phyloP scores from a whole-genome alignment of 1,140 invertebrate genomes.

The Hycleus cichorii region DNA sequence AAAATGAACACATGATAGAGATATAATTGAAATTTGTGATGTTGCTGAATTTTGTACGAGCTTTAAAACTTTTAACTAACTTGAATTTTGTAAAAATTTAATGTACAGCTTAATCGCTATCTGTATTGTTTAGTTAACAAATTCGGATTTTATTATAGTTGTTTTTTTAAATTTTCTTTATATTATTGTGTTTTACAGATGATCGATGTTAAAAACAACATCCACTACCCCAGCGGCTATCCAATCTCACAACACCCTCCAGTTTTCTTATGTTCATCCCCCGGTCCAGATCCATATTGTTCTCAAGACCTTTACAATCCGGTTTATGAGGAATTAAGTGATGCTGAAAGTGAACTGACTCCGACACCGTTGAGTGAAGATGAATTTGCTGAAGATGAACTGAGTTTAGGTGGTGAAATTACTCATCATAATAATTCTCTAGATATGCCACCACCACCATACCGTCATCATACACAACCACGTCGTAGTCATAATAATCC shows the following conservation, averaged over 20 bases:
- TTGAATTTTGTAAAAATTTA: too few relatives aligned
- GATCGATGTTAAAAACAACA: constrained; percentile 55
- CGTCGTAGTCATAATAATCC: constrained; percentile 30
- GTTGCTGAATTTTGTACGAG: too few relatives aligned
- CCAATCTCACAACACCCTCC: constrained; percentile 49
- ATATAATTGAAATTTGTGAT: too few relatives aligned
- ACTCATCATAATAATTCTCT: constrained; percentile 36
- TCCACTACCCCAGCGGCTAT: constrained; percentile 49
- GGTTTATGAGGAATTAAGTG: constrained; percentile 63
- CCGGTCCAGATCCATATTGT: constrained; percentile 58
- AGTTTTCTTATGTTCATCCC: constrained; percentile 60
- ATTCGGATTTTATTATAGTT: too few relatives aligned
- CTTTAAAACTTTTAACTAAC: too few relatives aligned
- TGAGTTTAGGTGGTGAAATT: constrained; percentile 50
- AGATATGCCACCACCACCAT: constrained; percentile 43
- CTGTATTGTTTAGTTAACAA: too few relatives aligned
- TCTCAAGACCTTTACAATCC: constrained; percentile 62
- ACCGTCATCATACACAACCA: constrained; percentile 28
- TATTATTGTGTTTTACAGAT: constrained; percentile 45
- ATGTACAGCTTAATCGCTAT: too few relatives aligned
- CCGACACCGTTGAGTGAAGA: constrained; percentile 55
- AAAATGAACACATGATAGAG: too few relatives aligned
- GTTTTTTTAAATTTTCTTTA: too few relatives aligned
- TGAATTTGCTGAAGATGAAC: constrained; percentile 62
- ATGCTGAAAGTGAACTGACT: constrained; percentile 51